These are phyloP conservation scores for Astyanax mexicanus DNA, from an alignment of 2,797 vertebrate species.

Conservation along the genomic window DNA sequence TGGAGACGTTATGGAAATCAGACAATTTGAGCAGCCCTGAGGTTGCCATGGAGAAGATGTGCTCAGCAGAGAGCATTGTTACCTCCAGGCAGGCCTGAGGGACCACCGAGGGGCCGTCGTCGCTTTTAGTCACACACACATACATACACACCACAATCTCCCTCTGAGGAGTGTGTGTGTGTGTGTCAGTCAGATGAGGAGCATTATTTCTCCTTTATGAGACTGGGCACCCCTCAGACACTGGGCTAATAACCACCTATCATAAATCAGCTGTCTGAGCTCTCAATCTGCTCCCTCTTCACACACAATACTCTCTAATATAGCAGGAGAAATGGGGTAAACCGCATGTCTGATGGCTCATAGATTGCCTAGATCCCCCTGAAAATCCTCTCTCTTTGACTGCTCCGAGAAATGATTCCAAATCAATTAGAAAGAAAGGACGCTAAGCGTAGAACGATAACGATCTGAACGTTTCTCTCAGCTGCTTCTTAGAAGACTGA, in stretches of 20 bases:
- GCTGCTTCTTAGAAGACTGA: not conserved
- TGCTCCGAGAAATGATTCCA: not conserved
- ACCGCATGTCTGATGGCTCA: conserved; percentile 1
- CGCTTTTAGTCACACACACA: conserved; percentile 41
- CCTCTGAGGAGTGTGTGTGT: conserved; percentile 25
- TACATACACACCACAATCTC: no score
- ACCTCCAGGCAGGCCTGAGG: conserved; percentile 65
- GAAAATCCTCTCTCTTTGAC: conserved; percentile 2
- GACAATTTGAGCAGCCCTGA: conserved; percentile 74
- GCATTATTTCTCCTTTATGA: conserved; percentile 53
- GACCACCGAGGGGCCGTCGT: conserved; percentile 69
- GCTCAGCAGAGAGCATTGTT: conserved; percentile 70
- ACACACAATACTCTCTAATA: conserved; percentile 27
- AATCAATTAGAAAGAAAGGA: not conserved
- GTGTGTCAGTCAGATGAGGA: conserved; percentile 51
- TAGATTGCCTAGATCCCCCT: not conserved
- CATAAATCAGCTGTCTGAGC: conserved; percentile 42
- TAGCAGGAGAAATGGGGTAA: conserved; percentile 5
- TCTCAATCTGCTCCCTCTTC: conserved; percentile 35
- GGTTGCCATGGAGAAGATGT: conserved; percentile 84
- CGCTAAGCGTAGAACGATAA: not conserved
- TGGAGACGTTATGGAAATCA: conserved; percentile 77
- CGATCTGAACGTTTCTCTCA: not conserved
- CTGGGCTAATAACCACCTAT: conserved; percentile 37
- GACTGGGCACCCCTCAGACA: conserved; percentile 37